phyloP scores from a whole-genome alignment of 2,113 vertebrate species.

The Bambusicola thoracicus region DNA sequence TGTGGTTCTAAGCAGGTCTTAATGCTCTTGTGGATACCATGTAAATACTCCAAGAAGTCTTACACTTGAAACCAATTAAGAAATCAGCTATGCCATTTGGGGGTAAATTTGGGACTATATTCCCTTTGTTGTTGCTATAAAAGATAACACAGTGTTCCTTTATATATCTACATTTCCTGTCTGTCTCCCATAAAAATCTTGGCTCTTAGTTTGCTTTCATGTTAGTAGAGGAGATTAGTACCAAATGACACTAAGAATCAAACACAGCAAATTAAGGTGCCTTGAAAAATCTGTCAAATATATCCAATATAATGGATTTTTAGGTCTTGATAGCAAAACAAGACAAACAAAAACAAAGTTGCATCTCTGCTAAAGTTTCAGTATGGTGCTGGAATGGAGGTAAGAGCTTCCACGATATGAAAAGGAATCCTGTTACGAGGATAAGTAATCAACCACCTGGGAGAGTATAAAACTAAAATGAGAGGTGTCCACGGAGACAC shows the following conservation, averaged over 20 bases:
- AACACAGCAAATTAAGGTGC: slow-evolving; percentile 41
- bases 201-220: slow-evolving; percentile 59
- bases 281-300: slow-evolving; percentile 58
- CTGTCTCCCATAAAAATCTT: slow-evolving; percentile 42
- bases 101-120: slow-evolving; percentile 22
- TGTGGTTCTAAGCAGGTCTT: slow-evolving; percentile 14
- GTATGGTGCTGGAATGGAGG: background rate
- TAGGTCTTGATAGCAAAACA: slow-evolving; percentile 30
- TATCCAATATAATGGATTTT: slow-evolving; percentile 35
- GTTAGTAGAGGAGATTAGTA: slow-evolving; percentile 62
- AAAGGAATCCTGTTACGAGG: slow-evolving; percentile 61
- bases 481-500: slow-evolving; percentile 52
- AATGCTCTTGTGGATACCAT: background rate
- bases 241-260: slow-evolving; percentile 57
- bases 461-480: slow-evolving; percentile 70
- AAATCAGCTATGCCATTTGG: slow-evolving; percentile 3
- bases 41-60: slow-evolving; percentile 17
- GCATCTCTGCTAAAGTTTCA: slow-evolving; percentile 6
- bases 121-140: slow-evolving; percentile 56
- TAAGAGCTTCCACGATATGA: slow-evolving; percentile 53
- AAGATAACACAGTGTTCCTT: slow-evolving; percentile 30
- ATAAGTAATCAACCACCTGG: slow-evolving; percentile 66
- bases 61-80: slow-evolving; percentile 38
- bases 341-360: slow-evolving; percentile 27
- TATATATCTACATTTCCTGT: slow-evolving; percentile 39